phyloP scores from a whole-genome alignment of 2,113 vertebrate genomes.

The Alligator mississippiensis region DNA sequence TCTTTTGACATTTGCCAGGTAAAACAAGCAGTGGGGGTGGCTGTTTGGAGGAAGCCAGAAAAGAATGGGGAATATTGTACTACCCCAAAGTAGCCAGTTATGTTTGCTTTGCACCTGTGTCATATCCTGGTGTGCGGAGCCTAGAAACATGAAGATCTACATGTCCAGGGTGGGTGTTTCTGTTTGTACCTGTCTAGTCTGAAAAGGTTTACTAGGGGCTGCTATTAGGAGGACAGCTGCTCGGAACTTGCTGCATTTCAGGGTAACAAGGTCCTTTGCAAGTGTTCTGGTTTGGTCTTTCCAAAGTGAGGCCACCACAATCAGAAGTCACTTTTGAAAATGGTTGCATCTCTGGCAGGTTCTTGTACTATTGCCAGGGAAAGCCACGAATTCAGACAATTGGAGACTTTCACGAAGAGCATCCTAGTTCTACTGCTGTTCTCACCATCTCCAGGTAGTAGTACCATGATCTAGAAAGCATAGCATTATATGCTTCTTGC shows the following conservation, averaged over 20 bases:
- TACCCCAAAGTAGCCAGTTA: rapidly evolving
- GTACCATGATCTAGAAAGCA: not conserved
- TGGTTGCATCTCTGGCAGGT: not conserved
- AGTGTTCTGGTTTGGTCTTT: not conserved
- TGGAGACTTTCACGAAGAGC: not conserved
- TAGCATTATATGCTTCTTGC: not conserved
- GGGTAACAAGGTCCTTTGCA: not conserved
- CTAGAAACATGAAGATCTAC: not conserved
- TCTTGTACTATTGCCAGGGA: not conserved
- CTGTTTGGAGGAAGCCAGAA: not conserved
- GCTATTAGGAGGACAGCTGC: not conserved
- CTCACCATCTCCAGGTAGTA: rapidly evolving
- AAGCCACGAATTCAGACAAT: not conserved
- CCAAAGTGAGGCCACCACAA: not conserved
- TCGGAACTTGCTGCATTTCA: not conserved
- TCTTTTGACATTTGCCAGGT: not conserved
- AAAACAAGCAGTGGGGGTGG: not conserved
- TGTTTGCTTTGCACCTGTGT: not conserved
- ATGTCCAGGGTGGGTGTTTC: not conserved
- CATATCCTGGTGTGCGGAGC: not conserved
- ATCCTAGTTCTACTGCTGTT: too few relatives aligned
- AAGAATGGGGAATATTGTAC: not conserved
- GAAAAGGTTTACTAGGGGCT: not conserved
- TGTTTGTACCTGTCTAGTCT: not conserved
- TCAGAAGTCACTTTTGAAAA: not conserved